Evolutionary conservation across 2,888 invertebrate genomes (phyloP).

Genomic region (Spilosoma lubricipeda): DNA sequence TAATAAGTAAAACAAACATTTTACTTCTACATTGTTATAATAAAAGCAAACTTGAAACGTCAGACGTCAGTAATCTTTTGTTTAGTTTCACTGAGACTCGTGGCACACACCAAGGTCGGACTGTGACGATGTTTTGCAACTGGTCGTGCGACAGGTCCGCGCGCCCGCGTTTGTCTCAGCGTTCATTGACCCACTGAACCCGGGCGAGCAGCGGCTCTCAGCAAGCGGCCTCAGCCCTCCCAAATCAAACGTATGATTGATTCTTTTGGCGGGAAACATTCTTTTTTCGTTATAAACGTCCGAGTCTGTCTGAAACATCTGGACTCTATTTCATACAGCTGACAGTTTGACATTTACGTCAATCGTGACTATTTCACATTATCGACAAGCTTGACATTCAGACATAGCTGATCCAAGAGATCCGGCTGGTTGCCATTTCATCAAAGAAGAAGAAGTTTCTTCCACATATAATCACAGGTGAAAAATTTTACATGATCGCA

Average conservation of each 20-base stretch:
- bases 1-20: background rate
- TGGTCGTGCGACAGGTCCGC: constrained; percentile 73
- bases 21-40: background rate
- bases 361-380: background rate
- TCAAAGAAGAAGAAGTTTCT: too few relatives aligned
- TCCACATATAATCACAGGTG: background rate
- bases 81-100: constrained; percentile 47
- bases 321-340: constrained; percentile 19
- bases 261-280: constrained; percentile 45
- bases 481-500: background rate
- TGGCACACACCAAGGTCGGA: constrained; percentile 66
- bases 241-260: constrained; percentile 31
- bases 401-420: too few relatives aligned
- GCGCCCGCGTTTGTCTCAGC: constrained; percentile 59
- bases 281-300: constrained; percentile 26
- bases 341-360: background rate
- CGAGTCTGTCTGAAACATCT: constrained; percentile 34
- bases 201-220: constrained; percentile 36
- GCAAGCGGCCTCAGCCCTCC: constrained; percentile 34
- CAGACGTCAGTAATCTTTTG: constrained; percentile 46
- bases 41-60: constrained; percentile 7
- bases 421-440: too few relatives aligned
- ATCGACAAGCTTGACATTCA: too few relatives aligned
- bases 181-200: constrained; percentile 84
- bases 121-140: constrained; percentile 72